Evolutionary conservation across 1,140 invertebrate genomes (phyloP), one percentile per base, ranked within the genome.

Genomic region (Sarcophaga peregrina): DNA sequence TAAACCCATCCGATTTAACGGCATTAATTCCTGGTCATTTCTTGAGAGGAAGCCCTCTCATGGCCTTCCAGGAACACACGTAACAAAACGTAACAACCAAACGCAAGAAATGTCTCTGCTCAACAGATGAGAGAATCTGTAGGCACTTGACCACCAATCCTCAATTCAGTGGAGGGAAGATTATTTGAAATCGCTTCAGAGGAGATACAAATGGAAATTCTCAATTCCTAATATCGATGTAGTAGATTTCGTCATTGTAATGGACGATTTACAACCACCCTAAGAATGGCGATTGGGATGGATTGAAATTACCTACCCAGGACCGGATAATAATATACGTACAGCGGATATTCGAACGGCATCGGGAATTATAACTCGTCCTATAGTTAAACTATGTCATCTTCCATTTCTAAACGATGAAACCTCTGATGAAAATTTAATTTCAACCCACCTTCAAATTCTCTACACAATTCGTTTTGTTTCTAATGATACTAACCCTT

Each of bases 231-330:
- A 76, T 37, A n/a, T 76, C 3, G 15, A 76, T n/a, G 74, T 76
- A 76, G 45, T 15, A 17, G 78, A 80, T 58, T 54, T 80, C 47
- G 90, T 91, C 25, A 20, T 91, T 7, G n/a, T 91, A 1, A 87
- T 87, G 58, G 86, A 90, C n/a, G 86, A 88, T n/a, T 85, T 86
- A 73, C 78, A 85, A 13, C 86, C 89, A 10, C 87, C 89, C 9
- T 47, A 76, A 3, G 84, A 86, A 73, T 91, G 89, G 89, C 72
- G 74, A 20, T 47, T 91, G n/a, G 88, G 85, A 20, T 82, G 89
- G 58, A 86, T 91, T 37, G 81, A 85, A 72, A 72, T 20, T 9
- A 72, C 62, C 10, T 25, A 72, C 37, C 17, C 17, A 17, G 62
- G n/a, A 20, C 37, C 62, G 8, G 62, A 72, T 72, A 25, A 25